Evolutionary conservation across 2,113 vertebrate genomes (phyloP).

Genomic region (Triplophysa rosa): DNA sequence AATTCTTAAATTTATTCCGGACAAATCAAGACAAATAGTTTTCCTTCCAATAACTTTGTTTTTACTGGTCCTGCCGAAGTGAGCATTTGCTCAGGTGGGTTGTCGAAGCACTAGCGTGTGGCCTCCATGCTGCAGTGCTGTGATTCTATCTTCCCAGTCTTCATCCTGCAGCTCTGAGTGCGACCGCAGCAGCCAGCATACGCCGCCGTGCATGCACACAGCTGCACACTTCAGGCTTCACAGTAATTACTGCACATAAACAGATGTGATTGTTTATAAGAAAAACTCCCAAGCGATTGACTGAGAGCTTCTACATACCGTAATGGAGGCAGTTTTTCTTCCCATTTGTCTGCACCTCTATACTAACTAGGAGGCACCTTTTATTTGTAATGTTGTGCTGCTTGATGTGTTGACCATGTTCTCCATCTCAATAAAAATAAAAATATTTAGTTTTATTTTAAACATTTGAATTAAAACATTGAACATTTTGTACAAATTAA

Average conservation of each 20-base stretch:
- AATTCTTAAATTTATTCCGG: background rate
- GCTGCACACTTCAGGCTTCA: conserved; percentile 54
- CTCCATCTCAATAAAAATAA: too few relatives aligned
- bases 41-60: background rate
- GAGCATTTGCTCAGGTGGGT: conserved; percentile 22
- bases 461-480: too few relatives aligned
- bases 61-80: background rate
- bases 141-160: conserved; percentile 26
- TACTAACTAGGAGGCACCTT: background rate
- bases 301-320: conserved; percentile 9
- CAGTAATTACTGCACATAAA: conserved; percentile 54
- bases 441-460: too few relatives aligned
- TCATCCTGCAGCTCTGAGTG: background rate
- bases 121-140: conserved; percentile 26
- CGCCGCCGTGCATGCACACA: conserved; percentile 38
- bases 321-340: background rate
- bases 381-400: conserved; percentile 13
- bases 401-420: conserved; percentile 34
- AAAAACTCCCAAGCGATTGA: conserved; percentile 29
- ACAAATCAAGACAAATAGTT: background rate
- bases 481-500: too few relatives aligned
- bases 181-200: conserved; percentile 2
- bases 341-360: background rate
- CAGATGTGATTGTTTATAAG: conserved; percentile 50
- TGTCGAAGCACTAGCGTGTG: conserved; percentile 9